Conservation (phyloP, 2,797 vertebrate species). For the Sebastes minor region DNA sequence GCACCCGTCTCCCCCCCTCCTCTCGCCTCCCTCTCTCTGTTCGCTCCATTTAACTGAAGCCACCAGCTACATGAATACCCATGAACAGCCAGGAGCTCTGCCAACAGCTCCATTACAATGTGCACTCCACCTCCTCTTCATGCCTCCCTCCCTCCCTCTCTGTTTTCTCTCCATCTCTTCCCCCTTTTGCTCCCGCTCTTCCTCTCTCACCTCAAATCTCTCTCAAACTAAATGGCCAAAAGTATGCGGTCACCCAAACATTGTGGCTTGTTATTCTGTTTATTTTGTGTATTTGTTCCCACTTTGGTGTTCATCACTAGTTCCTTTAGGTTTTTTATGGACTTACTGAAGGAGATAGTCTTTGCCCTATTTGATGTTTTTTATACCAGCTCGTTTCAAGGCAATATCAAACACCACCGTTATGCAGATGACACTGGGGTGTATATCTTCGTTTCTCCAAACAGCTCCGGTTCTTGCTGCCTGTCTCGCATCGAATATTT, state of each 20-base stretch:
- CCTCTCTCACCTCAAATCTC: not conserved
- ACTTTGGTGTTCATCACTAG: not conserved
- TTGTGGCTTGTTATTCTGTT: not conserved
- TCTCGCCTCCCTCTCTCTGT: not conserved
- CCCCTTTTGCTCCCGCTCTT: not conserved
- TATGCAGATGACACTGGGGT: not conserved
- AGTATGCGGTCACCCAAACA: not conserved
- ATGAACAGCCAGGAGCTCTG: conserved; percentile 60
- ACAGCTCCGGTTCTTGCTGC: not conserved
- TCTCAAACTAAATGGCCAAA: not conserved
- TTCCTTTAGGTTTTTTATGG: not conserved
- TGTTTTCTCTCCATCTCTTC: not conserved
- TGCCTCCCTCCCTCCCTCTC: not conserved
- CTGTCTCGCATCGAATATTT: not conserved
- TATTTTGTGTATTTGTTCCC: not conserved
- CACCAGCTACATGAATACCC: conserved; percentile 67
- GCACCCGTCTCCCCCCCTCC: not conserved
- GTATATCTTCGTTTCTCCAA: not conserved
- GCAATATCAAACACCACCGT: not conserved
- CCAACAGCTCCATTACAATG: conserved; percentile 69
- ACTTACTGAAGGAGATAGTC: not conserved
- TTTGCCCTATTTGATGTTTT: not conserved
- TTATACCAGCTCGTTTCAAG: not conserved
- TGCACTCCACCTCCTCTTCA: conserved; percentile 24
- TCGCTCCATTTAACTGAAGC: conserved; percentile 65